These are phyloP conservation scores for Muscicapa adusta DNA, from an alignment of 2,113 vertebrate genomes.

Conservation along the genomic window DNA sequence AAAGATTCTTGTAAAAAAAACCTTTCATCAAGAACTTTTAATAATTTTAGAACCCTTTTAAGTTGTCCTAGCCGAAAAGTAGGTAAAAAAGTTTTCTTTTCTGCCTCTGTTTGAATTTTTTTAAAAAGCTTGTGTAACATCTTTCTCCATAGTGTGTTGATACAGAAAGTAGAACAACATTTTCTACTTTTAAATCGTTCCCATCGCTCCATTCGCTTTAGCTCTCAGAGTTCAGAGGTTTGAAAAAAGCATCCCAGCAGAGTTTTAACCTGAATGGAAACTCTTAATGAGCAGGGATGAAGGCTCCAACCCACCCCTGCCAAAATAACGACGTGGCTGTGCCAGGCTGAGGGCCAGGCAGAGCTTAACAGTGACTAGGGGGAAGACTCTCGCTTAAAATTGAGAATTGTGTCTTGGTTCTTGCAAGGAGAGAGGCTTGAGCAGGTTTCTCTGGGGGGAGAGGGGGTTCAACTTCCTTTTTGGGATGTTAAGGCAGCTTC, in stretches of 20 bases:
- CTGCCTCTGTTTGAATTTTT: slow-evolving; percentile 25
- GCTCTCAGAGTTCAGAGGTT: slow-evolving; percentile 36
- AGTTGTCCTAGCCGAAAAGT: slow-evolving; percentile 52
- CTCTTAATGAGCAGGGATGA: slow-evolving; percentile 34
- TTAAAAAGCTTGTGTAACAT: slow-evolving; percentile 40
- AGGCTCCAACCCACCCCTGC: background rate
- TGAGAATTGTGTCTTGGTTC: slow-evolving; percentile 13
- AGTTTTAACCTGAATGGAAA: slow-evolving; percentile 57
- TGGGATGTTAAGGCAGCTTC: slow-evolving; percentile 58
- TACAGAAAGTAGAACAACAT: slow-evolving; percentile 40
- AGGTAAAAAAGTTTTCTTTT: slow-evolving; percentile 60
- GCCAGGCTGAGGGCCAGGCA: background rate
- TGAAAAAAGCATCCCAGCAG: slow-evolving; percentile 44
- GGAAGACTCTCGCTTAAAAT: slow-evolving; percentile 9
- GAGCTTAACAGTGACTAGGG: slow-evolving; percentile 9
- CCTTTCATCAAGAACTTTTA: slow-evolving; percentile 50
- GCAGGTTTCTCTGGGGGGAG: background rate
- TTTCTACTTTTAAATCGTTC: slow-evolving; percentile 6
- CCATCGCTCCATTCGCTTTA: background rate
- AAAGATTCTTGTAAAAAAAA: slow-evolving; percentile 65
- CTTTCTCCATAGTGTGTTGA: slow-evolving; percentile 17
- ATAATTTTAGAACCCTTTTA: slow-evolving; percentile 35
- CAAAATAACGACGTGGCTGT: background rate
- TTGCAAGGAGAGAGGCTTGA: slow-evolving; percentile 40
- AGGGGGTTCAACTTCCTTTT: background rate